Base-by-base conservation (phyloP, 1,140 invertebrate genomes). In the Drosophila subpulchrella region DNA sequence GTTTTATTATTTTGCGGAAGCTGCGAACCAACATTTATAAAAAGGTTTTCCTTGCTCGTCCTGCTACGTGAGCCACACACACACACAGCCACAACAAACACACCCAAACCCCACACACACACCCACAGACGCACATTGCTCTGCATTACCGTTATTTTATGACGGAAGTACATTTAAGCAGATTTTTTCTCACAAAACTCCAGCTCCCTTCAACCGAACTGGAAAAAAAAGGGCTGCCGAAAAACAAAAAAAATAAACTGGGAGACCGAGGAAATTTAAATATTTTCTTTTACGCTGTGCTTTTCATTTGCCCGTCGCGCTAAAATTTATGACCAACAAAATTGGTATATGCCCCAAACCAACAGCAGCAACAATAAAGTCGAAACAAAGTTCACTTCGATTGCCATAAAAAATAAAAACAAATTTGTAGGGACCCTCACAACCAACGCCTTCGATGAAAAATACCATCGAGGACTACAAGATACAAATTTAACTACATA, bases 91-190 rank as follows among this genome's bases (percentile, higher is more conserved):
- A 44, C 42, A 39, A 20, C n/a, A 20, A 38, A 13, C 47, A 39
- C 34, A 44, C 48, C 65, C 67, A 55, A 46, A 55, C 61, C 3
- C 1, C 24, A 8, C 13, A 17, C 42, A 10, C 47, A 38, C 32
- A 44, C 42, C 15, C 41, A 51, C 47, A 41, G 50, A 63, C 66
- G 70, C 73, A 75, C 75, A 73, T 58, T 67, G 65, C 82, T 86
- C 75, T 82, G 83, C 83, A 88, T 88, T 86, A 86, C 79, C 75
- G 83, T 88, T 89, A 76, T 88, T 88, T 88, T 88, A 88, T 88
- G 83, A 88, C 83, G 83, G 83, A 88, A 88, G 84, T 88, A 88
- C 83, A 88, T 88, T 88, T 88, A 88, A 88, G 83, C 75, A 80
- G 84, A 89, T 83, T 88, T 88, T 83, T 80, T 75, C 55, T 46